Evolutionary conservation across 2,113 vertebrate species (phyloP).

Genomic region (Aplodontia rufa): DNA sequence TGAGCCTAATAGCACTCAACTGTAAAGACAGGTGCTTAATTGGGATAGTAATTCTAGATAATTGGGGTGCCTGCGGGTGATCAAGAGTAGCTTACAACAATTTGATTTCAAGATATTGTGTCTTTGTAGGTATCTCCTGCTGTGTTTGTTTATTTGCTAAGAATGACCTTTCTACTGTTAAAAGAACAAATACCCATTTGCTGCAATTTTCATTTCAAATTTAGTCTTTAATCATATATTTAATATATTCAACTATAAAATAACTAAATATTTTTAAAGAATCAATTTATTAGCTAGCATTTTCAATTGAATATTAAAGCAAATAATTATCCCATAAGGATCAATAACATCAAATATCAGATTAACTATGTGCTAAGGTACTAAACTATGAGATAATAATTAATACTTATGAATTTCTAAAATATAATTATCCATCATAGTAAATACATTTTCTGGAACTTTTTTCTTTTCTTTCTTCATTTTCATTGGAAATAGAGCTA

Average conservation of each 20-base stretch:
- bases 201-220: not conserved
- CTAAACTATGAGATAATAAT: not conserved
- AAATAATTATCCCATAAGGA: not conserved
- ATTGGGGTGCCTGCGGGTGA: constrained; percentile 41
- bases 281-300: not conserved
- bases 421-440: not conserved
- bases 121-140: constrained; percentile 39
- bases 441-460: not conserved
- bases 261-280: not conserved
- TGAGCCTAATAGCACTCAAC: constrained; percentile 48
- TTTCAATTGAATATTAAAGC: not conserved
- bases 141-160: constrained; percentile 42
- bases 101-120: constrained; percentile 53
- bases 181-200: constrained; percentile 37
- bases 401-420: not conserved
- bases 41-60: constrained; percentile 64
- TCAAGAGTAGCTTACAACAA: constrained; percentile 49
- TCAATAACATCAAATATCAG: not conserved
- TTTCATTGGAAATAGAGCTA: not conserved
- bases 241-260: not conserved
- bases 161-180: constrained; percentile 55
- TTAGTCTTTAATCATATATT: not conserved
- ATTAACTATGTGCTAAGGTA: not conserved
- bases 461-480: not conserved
- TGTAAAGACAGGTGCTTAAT: constrained; percentile 74